Conservation (phyloP, 2,113 vertebrate species). For the Pelobates fuscus region DNA sequence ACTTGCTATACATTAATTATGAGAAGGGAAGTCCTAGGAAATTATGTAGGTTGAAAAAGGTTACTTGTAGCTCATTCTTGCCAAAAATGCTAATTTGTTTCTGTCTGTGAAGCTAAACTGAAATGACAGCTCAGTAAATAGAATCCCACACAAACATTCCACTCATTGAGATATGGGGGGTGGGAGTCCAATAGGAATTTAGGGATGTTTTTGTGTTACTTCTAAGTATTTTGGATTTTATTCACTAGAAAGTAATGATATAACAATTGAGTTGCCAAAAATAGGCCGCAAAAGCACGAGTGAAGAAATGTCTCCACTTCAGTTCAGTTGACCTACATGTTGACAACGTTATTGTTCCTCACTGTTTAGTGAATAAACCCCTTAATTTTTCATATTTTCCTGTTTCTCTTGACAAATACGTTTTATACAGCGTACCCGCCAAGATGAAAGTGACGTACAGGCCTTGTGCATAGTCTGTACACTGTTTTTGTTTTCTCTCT, state of each 20-base stretch:
- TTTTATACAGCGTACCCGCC: too few relatives aligned
- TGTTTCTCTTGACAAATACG: too few relatives aligned
- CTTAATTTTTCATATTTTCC: too few relatives aligned
- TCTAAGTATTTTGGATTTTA: conserved; percentile 4
- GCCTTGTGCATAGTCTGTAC: too few relatives aligned
- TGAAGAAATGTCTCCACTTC: too few relatives aligned
- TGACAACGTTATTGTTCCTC: too few relatives aligned
- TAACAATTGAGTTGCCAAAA: too few relatives aligned
- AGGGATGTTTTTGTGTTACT: conserved; percentile 41
- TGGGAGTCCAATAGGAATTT: conserved; percentile 62
- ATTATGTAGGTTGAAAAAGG: conserved; percentile 42
- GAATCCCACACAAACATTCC: conserved; percentile 68
- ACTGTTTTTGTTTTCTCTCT: too few relatives aligned
- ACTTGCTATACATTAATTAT: conserved; percentile 36
- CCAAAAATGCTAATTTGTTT: conserved; percentile 52
- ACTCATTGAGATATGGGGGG: conserved; percentile 54
- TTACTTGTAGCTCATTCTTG: conserved; percentile 59
- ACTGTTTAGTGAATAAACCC: too few relatives aligned
- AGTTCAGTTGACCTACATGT: too few relatives aligned
- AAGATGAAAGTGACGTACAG: too few relatives aligned
- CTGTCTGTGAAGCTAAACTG: conserved; percentile 36
- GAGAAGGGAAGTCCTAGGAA: conserved; percentile 31
- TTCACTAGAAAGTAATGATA: neutral
- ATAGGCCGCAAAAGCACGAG: too few relatives aligned
- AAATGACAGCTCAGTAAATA: conserved; percentile 61